Evolutionary conservation across 2,888 invertebrate species (phyloP).

Genomic region (Podotricha telesiphe): DNA sequence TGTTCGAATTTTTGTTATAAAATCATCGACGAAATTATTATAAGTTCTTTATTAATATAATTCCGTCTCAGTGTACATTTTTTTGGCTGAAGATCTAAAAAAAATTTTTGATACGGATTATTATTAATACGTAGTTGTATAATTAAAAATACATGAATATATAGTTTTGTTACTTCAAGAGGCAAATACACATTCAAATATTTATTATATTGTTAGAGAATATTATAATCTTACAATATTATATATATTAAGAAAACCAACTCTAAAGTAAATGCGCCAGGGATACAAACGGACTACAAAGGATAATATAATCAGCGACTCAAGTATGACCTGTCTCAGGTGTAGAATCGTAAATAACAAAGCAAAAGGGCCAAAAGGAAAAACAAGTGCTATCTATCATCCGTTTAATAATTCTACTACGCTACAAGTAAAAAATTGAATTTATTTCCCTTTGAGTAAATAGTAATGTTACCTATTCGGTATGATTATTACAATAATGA

Average conservation of each 20-base stretch:
- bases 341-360: constrained; percentile 36
- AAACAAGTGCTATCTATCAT: constrained; percentile 34
- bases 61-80: no score
- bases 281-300: constrained; percentile 9
- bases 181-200: no score
- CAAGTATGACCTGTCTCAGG: constrained; percentile 17
- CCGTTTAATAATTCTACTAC: constrained; percentile 25
- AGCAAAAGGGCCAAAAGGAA: constrained; percentile 24
- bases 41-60: no score
- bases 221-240: background rate
- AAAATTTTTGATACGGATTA: no score
- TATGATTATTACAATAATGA: background rate
- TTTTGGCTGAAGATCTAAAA: no score
- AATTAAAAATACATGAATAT: no score
- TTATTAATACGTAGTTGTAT: no score
- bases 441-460: background rate
- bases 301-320: constrained; percentile 11
- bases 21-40: no score
- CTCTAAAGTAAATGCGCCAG: background rate
- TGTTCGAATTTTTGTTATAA: no score
- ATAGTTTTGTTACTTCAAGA: no score
- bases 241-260: background rate
- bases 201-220: background rate
- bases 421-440: background rate
- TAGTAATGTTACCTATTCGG: background rate